Percentiles rank a stretch among this genome's conserved stretches.
Evolutionary conservation across 2,888 invertebrate species (phyloP).

Genomic region (Neoitamus cyanurus): DNA sequence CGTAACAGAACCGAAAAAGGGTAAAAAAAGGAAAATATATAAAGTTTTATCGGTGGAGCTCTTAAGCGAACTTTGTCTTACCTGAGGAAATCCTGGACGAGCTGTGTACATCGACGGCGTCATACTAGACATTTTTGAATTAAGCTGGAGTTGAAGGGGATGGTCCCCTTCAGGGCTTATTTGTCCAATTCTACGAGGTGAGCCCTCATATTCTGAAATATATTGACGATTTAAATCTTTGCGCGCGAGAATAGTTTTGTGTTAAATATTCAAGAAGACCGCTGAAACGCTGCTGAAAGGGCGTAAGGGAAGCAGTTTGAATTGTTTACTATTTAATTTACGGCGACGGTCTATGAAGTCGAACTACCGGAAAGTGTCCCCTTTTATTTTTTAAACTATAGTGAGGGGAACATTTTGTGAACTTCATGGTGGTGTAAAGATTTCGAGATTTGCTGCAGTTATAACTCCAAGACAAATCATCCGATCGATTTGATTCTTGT

Average conservation of each 20-base stretch:
- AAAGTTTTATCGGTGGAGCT: background rate
- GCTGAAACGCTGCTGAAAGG: background rate
- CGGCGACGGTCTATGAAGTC: too few species aligned
- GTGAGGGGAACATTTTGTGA: too few species aligned
- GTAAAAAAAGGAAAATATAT: background rate
- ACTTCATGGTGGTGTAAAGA: too few species aligned
- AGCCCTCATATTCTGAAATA: constrained; percentile 81
- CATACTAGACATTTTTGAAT: constrained; percentile 70
- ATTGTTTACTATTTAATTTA: too few species aligned
- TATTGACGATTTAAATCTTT: background rate
- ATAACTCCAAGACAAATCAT: too few species aligned
- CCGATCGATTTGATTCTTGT: too few species aligned
- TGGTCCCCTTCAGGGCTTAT: constrained; percentile 61
- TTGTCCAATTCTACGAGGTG: constrained; percentile 85
- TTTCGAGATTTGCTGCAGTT: too few species aligned
- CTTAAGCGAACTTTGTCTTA: constrained; percentile 48
- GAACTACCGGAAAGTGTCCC: too few species aligned
- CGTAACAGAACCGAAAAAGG: background rate
- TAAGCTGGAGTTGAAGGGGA: constrained; percentile 52
- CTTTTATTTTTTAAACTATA: too few species aligned
- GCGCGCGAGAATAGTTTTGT: background rate
- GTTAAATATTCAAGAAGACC: background rate
- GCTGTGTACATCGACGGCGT: constrained; percentile 79
- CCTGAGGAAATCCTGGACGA: constrained; percentile 88
- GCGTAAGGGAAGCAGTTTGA: background rate